Evolutionary conservation across 2,888 invertebrate genomes (phyloP).

Genomic region (Tholera decimalis): DNA sequence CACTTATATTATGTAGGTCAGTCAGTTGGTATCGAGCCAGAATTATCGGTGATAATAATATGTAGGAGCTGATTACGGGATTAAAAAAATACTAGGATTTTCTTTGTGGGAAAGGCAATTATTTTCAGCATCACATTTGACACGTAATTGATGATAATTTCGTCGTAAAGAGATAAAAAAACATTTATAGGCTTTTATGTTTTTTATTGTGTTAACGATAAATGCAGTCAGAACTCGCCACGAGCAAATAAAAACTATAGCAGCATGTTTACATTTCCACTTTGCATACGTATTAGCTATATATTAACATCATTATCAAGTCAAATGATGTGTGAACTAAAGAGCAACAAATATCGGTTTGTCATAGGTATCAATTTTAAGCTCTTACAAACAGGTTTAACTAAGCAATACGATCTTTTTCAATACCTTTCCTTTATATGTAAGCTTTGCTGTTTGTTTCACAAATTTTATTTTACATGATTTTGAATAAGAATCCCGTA

Average conservation of each 20-base stretch:
- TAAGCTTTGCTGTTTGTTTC: neutral
- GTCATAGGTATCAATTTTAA: neutral
- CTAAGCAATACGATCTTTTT: neutral
- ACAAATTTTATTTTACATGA: no score
- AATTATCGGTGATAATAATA: neutral
- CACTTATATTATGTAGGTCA: neutral
- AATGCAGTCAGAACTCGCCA: neutral
- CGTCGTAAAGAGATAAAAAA: no score
- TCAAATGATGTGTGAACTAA: neutral
- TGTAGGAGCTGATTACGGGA: no score
- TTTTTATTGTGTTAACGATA: neutral
- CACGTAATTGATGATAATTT: no score
- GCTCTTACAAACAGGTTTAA: neutral
- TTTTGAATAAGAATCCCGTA: no score
- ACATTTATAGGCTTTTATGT: no score
- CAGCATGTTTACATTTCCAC: neutral
- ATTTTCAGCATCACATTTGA: no score
- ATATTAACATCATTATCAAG: neutral
- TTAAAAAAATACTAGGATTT: neutral
- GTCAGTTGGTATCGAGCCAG: neutral
- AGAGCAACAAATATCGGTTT: neutral
- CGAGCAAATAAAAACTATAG: neutral
- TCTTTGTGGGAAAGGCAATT: neutral
- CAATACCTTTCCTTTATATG: neutral
- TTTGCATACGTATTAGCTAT: constrained; percentile 1